phyloP scores from a whole-genome alignment of 2,888 invertebrate species.

The Stomorhina lunata region DNA sequence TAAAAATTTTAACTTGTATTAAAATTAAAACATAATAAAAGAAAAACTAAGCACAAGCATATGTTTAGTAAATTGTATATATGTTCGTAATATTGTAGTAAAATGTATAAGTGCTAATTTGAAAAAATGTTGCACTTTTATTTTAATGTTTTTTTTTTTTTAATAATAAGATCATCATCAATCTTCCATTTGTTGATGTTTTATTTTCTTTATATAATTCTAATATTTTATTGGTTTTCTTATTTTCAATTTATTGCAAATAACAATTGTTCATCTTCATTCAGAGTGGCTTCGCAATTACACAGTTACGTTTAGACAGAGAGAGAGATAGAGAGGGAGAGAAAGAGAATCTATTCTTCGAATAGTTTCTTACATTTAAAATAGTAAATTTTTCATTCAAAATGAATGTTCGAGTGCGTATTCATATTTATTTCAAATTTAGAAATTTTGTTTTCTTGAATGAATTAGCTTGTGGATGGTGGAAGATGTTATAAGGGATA shows the following conservation, averaged over 20 bases:
- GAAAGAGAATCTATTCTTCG: constrained; percentile 51
- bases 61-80: not conserved
- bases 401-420: constrained; percentile 40
- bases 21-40: constrained; percentile 5
- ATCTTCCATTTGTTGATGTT: constrained; percentile 4
- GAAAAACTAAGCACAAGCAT: not conserved
- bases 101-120: not conserved
- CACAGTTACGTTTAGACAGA: constrained; percentile 17
- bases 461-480: too few species aligned
- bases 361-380: constrained; percentile 42
- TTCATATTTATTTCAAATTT: not conserved
- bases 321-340: constrained; percentile 26
- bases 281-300: constrained; percentile 33
- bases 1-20: not conserved
- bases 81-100: not conserved
- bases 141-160: not conserved
- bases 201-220: constrained; percentile 10
- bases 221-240: constrained; percentile 31
- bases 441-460: not conserved
- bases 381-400: constrained; percentile 33
- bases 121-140: not conserved
- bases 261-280: constrained; percentile 42
- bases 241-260: constrained; percentile 49
- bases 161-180: constrained; percentile 1
- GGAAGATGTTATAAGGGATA: not conserved